Evolutionary conservation across 2,113 vertebrate species (phyloP), one percentile per base, ranked within the genome.

Genomic region (Bos indicus): DNA sequence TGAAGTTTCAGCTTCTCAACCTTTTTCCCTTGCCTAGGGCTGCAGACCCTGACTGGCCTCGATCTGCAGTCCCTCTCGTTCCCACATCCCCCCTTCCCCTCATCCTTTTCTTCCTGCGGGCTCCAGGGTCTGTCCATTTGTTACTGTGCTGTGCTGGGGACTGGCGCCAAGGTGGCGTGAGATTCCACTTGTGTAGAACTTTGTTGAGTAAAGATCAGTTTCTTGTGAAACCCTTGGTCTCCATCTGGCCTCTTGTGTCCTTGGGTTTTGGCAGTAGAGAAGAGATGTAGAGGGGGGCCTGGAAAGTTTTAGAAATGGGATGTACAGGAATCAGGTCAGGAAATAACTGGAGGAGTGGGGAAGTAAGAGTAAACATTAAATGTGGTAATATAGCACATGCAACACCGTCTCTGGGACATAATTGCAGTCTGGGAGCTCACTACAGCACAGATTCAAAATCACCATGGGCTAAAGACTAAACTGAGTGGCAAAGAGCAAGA

Each of bases 131-230:
- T 98, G 97, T 99, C 97, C 98, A 98, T 98, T 97, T 97, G 98
- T 98, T 98, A 98, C 97, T 78, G 98, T 98, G 98, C 98, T 98
- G 98, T 99, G 98, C 98, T 98, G 98, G 98, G 98, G 98, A 98
- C 89, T 98, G 97, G 98, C 98, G 98, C 98, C 97, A 52, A 97
- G 98, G 98, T 91, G 98, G 98, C 97, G 98, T 98, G 98, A 98
- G 98, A 98, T 98, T 98, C 98, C 98, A 98, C 98, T 98, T 98
- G 98, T 99, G 98, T 99, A 98, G 98, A 98, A 98, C 98, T 99
- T 98, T 98, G 98, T 98, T 98, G 98, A 98, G 98, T 98, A 98
- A 98, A 98, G 98, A 98, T 98, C 97, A 98, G 97, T 98, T 99
- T 98, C 98, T 98, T 98, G 98, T 98, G 99, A 98, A 97, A 98